Evolutionary conservation across 2,888 invertebrate genomes (phyloP).

Genomic region (Dorcus hopei): DNA sequence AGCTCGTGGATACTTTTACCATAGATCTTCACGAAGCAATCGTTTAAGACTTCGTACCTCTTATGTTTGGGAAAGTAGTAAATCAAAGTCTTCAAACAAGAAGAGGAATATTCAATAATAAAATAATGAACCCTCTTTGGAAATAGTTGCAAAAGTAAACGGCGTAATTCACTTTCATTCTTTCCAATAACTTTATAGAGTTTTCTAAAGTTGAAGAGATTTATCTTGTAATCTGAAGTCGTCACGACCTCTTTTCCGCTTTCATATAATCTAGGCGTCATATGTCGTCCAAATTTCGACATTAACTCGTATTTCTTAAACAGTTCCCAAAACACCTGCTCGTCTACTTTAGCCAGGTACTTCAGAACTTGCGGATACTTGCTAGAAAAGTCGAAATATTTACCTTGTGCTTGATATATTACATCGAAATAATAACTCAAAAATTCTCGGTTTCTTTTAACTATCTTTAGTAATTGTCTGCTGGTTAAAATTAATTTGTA

Average conservation of each 20-base stretch:
- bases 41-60: neutral
- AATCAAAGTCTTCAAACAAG: neutral
- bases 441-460: slow-evolving; percentile 17
- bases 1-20: neutral
- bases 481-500: slow-evolving; percentile 12
- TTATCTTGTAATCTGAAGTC: neutral
- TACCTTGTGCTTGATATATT: neutral
- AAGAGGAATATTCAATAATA: neutral
- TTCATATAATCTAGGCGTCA: slow-evolving; percentile 7
- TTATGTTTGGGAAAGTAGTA: neutral
- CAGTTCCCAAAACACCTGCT: slow-evolving; percentile 7
- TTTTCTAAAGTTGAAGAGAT: neutral
- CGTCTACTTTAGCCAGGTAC: slow-evolving; percentile 7
- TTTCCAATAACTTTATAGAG: slow-evolving; percentile 3
- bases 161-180: slow-evolving; percentile 1
- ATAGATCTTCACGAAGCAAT: slow-evolving; percentile 8
- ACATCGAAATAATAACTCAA: slow-evolving; percentile 17
- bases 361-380: slow-evolving; percentile 2
- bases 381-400: neutral
- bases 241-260: neutral
- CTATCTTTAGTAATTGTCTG: slow-evolving; percentile 16
- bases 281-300: slow-evolving; percentile 6
- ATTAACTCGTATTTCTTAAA: slow-evolving; percentile 5
- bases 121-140: slow-evolving; percentile 6
- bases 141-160: slow-evolving; percentile 3